Percentiles rank a stretch among this genome's conserved stretches.
Conservation (phyloP, 2,797 vertebrate genomes). For the Etheostoma perlongum region DNA sequence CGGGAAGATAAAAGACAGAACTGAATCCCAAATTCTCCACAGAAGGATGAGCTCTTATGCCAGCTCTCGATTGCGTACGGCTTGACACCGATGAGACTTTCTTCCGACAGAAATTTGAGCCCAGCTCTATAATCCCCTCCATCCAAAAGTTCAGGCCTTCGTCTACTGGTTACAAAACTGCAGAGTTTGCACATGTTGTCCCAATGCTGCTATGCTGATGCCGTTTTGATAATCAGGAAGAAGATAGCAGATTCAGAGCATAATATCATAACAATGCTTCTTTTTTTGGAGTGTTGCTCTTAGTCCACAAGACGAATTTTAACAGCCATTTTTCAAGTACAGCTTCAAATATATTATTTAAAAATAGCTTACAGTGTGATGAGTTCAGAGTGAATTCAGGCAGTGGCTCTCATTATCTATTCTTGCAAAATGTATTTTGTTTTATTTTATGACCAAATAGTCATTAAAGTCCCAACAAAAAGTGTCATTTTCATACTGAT, state of each 20-base stretch:
- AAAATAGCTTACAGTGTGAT: background rate
- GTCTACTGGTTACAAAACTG: conserved; percentile 47
- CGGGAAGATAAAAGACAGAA: conserved; percentile 76
- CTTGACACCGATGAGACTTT: conserved; percentile 70
- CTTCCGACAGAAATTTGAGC: conserved; percentile 65
- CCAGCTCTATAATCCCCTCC: conserved; percentile 71
- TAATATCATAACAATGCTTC: conserved; percentile 6
- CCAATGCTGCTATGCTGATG: conserved; percentile 45
- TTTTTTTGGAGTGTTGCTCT: background rate
- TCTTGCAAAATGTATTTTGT: background rate
- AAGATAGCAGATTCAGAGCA: conserved; percentile 24
- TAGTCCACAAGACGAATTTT: conserved; percentile 8
- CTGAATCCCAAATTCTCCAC: conserved; percentile 72
- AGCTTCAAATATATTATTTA: conserved; percentile 10
- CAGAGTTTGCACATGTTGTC: conserved; percentile 33
- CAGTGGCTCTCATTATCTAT: background rate
- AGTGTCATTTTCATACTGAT: background rate
- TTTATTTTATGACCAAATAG: conserved; percentile 8
- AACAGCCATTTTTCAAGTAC: conserved; percentile 12
- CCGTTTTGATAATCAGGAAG: conserved; percentile 47
- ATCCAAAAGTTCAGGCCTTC: conserved; percentile 65
- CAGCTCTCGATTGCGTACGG: conserved; percentile 57
- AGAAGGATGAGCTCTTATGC: conserved; percentile 73
- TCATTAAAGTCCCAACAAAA: background rate
- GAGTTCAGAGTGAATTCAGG: conserved; percentile 23